Evolutionary conservation across 2,888 invertebrate genomes (phyloP).

Genomic region (Tipula confusa): DNA sequence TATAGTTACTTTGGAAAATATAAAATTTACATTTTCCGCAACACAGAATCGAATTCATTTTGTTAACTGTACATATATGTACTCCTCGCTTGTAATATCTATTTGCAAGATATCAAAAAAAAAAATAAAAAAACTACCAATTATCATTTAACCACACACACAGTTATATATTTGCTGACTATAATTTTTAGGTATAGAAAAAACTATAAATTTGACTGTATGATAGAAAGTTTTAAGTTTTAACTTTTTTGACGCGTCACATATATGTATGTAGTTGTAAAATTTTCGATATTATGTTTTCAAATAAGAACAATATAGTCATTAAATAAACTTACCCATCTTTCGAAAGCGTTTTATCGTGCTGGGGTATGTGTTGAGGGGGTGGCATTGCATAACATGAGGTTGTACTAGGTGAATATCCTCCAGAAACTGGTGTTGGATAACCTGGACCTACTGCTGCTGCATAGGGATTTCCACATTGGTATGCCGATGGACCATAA

Average conservation of each 20-base stretch:
- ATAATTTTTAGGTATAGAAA: background rate
- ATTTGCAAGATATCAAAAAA: background rate
- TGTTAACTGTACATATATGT: background rate
- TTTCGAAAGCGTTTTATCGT: constrained; percentile 60
- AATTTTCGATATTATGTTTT: too few relatives aligned
- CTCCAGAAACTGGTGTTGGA: constrained; percentile 66
- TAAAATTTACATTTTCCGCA: constrained; percentile 28
- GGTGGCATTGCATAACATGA: constrained; percentile 86
- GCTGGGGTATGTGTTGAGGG: constrained; percentile 70
- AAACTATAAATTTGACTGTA: background rate
- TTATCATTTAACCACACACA: constrained; percentile 26
- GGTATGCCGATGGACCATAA: constrained; percentile 61
- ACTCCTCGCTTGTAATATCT: background rate
- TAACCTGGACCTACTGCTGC: constrained; percentile 54
- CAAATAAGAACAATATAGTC: too few relatives aligned
- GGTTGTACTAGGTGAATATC: constrained; percentile 62
- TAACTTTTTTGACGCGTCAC: background rate
- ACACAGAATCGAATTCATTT: constrained; percentile 3
- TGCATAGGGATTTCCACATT: constrained; percentile 50
- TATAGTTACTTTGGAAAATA: background rate
- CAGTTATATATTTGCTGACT: background rate
- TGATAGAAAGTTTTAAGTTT: background rate
- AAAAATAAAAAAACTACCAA: constrained; percentile 8
- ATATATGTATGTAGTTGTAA: background rate
- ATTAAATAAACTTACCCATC: constrained; percentile 50